A percentile compares a stretch with the other conserved stretches of the same genome.
Conservation (phyloP, 2,113 vertebrate genomes). For the Puntigrus tetrazona region DNA sequence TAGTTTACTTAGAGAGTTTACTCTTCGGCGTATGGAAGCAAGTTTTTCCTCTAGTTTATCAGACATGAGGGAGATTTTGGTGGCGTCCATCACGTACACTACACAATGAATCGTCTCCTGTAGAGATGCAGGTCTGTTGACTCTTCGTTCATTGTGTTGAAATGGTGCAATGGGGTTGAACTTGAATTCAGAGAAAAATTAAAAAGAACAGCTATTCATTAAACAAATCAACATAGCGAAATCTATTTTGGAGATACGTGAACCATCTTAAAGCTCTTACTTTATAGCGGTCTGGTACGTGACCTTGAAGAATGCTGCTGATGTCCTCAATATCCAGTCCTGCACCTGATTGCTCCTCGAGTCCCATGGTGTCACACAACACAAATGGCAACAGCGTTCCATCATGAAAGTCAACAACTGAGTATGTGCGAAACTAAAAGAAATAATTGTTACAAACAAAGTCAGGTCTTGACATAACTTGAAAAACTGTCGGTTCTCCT, state of each 20-base stretch:
- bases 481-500: too few relatives aligned
- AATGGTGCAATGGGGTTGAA: conserved; percentile 34
- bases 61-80: conserved; percentile 65
- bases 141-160: neutral
- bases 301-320: conserved; percentile 70
- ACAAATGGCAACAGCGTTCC: conserved; percentile 58
- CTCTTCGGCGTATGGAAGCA: conserved; percentile 65
- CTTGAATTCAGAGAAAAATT: too few relatives aligned
- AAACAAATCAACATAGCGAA: too few relatives aligned
- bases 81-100: conserved; percentile 64
- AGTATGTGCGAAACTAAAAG: conserved; percentile 68
- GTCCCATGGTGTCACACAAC: conserved; percentile 75
- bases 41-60: conserved; percentile 70
- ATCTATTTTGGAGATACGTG: too few relatives aligned
- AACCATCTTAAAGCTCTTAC: too few relatives aligned
- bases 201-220: too few relatives aligned
- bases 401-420: conserved; percentile 58
- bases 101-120: conserved; percentile 64
- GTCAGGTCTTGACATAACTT: too few relatives aligned
- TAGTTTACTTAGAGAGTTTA: too few relatives aligned
- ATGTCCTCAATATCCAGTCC: too few relatives aligned
- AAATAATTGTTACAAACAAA: neutral
- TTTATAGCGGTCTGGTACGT: conserved; percentile 71
- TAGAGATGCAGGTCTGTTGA: conserved; percentile 11
- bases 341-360: conserved; percentile 65